Evolutionary conservation across 2,113 vertebrate species (phyloP).

Genomic region (Peromyscus polionotus): DNA sequence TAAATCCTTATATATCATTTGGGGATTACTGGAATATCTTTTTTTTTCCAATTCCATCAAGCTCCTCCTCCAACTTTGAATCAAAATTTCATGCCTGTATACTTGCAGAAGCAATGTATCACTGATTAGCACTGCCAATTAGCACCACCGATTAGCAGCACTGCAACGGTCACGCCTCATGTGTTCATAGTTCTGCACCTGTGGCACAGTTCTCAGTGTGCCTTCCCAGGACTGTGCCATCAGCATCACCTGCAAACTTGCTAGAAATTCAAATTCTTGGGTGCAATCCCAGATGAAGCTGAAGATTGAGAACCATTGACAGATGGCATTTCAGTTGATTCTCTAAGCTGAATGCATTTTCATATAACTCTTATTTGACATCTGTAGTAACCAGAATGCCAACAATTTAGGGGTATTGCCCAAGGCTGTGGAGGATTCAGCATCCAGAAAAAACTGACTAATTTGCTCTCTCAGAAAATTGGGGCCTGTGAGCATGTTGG

Average conservation of each 20-base stretch:
- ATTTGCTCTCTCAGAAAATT: constrained; percentile 3
- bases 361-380: constrained; percentile 62
- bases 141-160: not conserved
- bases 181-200: not conserved
- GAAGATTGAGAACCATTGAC: constrained; percentile 58
- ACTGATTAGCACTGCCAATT: not conserved
- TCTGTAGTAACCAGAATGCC: constrained; percentile 51
- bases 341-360: constrained; percentile 14
- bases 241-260: not conserved
- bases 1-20: not conserved
- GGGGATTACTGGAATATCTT: not conserved
- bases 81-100: constrained; percentile 27
- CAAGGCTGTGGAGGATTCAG: constrained; percentile 23
- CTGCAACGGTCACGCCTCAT: not conserved
- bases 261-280: constrained; percentile 58
- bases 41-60: constrained; percentile 21
- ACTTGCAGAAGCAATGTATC: constrained; percentile 26
- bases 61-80: not conserved
- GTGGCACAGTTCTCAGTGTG: not conserved
- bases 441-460: constrained; percentile 8
- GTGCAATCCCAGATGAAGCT: constrained; percentile 9
- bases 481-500: not conserved
- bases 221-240: not conserved
- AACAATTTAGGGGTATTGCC: constrained; percentile 18
- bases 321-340: constrained; percentile 35